Conservation (phyloP, 1,140 invertebrate genomes). For the Fopius arisanus region DNA sequence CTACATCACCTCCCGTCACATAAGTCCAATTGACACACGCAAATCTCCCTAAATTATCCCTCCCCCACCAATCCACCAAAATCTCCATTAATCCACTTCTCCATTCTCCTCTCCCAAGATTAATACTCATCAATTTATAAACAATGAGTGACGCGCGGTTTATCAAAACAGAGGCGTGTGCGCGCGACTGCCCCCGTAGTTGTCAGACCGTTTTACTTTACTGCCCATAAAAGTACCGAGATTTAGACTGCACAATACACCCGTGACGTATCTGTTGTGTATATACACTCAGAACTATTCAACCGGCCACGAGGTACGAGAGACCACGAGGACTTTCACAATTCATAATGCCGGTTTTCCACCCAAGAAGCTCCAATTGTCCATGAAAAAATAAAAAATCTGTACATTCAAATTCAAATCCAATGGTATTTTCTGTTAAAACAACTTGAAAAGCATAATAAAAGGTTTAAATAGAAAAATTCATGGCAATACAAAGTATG, state of each 20-base stretch:
- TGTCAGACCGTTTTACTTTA: constrained; percentile 64
- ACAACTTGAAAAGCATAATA: no score
- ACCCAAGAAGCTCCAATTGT: no score
- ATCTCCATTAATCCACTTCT: no score
- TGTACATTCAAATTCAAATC: no score
- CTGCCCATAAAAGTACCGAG: constrained; percentile 64
- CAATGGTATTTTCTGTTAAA: no score
- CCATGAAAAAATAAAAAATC: no score
- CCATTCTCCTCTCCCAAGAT: background rate
- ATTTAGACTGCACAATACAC: constrained; percentile 62
- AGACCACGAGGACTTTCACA: background rate
- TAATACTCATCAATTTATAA: constrained; percentile 14
- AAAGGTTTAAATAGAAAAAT: no score
- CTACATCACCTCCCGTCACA: constrained; percentile 5
- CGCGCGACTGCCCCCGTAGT: constrained; percentile 35
- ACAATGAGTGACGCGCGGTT: constrained; percentile 25
- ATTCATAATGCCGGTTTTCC: background rate
- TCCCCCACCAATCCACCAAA: no score
- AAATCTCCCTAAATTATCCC: no score
- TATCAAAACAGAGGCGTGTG: constrained; percentile 32
- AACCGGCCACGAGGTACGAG: background rate
- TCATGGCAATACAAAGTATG: no score
- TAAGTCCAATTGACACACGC: background rate
- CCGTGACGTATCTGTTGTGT: constrained; percentile 41
- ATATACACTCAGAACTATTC: background rate